These are phyloP conservation scores for Enteromius treurensis DNA, from an alignment of 2,797 vertebrate genomes.

Conservation along the genomic window DNA sequence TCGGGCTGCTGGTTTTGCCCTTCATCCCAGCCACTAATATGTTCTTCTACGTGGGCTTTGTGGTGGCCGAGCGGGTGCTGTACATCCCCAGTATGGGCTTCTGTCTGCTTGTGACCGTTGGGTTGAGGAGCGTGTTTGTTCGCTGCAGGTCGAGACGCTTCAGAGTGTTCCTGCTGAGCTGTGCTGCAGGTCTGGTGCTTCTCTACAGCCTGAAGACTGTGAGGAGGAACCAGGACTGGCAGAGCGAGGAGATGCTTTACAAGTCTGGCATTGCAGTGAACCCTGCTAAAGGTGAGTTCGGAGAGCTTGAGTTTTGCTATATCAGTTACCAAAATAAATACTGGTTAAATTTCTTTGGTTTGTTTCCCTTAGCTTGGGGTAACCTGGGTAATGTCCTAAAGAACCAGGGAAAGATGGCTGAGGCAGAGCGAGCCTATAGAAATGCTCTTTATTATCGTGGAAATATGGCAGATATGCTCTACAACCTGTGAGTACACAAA, in stretches of 20 bases:
- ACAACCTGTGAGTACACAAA: constrained; percentile 92
- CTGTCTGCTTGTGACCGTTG: constrained; percentile 92
- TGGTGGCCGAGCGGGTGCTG: constrained; percentile 96
- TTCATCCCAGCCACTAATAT: constrained; percentile 97
- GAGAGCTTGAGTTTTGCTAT: neutral
- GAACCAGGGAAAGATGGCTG: constrained; percentile 94
- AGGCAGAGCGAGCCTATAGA: constrained; percentile 95
- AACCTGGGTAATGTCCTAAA: constrained; percentile 99
- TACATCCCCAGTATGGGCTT: constrained; percentile 99
- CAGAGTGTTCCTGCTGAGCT: constrained; percentile 86
- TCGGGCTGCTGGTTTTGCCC: constrained; percentile 91
- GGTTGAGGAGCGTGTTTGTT: constrained; percentile 86
- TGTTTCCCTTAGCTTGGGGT: constrained; percentile 89
- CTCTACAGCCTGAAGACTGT: constrained; percentile 91
- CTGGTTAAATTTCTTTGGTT: neutral
- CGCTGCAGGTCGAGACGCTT: constrained; percentile 81
- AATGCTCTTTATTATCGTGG: constrained; percentile 97
- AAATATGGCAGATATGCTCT: constrained; percentile 99
- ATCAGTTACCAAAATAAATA: neutral
- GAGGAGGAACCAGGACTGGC: constrained; percentile 94
- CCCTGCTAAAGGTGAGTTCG: constrained; percentile 92
- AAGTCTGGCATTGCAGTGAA: constrained; percentile 98
- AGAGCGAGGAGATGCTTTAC: constrained; percentile 98
- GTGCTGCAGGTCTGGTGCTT: constrained; percentile 84
- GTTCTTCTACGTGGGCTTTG: constrained; percentile 99